Base-by-base conservation (phyloP, 1,140 invertebrate genomes). In the Drosophila nigrodunni region DNA sequence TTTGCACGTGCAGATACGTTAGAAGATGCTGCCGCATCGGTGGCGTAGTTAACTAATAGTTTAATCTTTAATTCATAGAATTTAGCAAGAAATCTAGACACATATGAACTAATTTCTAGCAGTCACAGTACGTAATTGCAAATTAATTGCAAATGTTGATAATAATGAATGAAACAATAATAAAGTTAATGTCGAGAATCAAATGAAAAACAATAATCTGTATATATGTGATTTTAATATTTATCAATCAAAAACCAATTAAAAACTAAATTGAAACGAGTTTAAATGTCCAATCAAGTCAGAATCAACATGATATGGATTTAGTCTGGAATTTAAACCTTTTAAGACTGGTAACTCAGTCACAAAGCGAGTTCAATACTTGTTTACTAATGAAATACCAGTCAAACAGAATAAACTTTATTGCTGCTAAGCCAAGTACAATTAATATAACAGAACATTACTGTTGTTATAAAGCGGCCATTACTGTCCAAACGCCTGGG, bases 1-100 rank as follows among this genome's bases (percentile, higher is more conserved):
- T 94, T 96, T 78, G 95, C 95, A 25, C 93, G 93, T 80, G 90
- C 93, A 55, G 93, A 95, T 64, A 93, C 93, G 65, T 79, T 90
- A 34, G 92, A 54, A 60, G 64, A 43, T 25, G 46, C 55, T 18
- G 75, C 69, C 44, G 68, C 64, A 74, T 71, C 67, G 64, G 78
- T 64, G 72, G 67, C 50, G 50, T 76, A 76, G 64, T n/a, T 77
- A 67, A 62, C 58, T 71, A 46, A 5, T 30, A 78, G 50, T 54
- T 61, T 55, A 65, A 72, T 54, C 66, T 65, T 52, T 66, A 72
- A 72, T 68, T 79, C 68, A 74, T 80, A 82, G 68, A 77, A 77
- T 80, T 85, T 83, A 74, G 69, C 58, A 71, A 87, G 54, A 86
- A 64, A 60, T 89, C 82, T 47, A 73, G 61, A 60, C 47, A 72